A percentile compares a stretch with the other conserved stretches of the same genome.
Conservation (phyloP, 2,888 invertebrate species). For the Quadriops clusia region DNA sequence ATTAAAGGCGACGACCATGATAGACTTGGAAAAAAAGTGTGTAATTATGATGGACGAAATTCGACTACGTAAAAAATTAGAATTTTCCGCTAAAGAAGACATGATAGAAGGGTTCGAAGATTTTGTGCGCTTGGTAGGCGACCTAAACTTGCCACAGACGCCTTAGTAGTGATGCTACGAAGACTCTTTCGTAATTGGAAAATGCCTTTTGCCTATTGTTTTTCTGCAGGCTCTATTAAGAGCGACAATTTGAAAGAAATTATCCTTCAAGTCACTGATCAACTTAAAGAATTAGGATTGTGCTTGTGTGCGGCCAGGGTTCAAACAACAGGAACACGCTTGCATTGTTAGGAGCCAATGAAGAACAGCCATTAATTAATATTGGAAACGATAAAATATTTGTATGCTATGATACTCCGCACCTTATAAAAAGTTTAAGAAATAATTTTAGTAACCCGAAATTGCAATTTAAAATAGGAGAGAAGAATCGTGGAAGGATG, state of each 20-base stretch:
- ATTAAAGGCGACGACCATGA: slow-evolving; percentile 18
- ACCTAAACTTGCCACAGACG: slow-evolving; percentile 10
- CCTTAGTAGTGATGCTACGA: slow-evolving; percentile 13
- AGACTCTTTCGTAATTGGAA: slow-evolving; percentile 17
- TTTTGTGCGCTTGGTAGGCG: slow-evolving; percentile 9
- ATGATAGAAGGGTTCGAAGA: too few species aligned
- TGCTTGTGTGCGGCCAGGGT: slow-evolving; percentile 17
- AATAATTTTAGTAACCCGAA: slow-evolving; percentile 10
- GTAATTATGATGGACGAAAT: slow-evolving; percentile 17
- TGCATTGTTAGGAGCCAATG: slow-evolving; percentile 9
- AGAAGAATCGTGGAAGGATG: slow-evolving; percentile 12
- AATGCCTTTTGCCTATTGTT: slow-evolving; percentile 14
- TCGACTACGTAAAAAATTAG: slow-evolving; percentile 12
- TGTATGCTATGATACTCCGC: slow-evolving; percentile 15
- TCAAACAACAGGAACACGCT: slow-evolving; percentile 14
- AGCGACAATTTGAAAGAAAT: slow-evolving; percentile 10
- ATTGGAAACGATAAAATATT: slow-evolving; percentile 10
- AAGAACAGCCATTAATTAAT: slow-evolving; percentile 9
- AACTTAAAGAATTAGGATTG: slow-evolving; percentile 11
- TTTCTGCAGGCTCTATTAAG: slow-evolving; percentile 12
- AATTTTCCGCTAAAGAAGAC: slow-evolving; percentile 11
- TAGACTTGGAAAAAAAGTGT: slow-evolving; percentile 13
- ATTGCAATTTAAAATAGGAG: slow-evolving; percentile 9
- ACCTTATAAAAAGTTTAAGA: slow-evolving; percentile 15
- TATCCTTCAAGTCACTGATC: slow-evolving; percentile 7